These are phyloP conservation scores for Piprites chloris DNA, from an alignment of 2,113 vertebrate species.

Conservation along the genomic window DNA sequence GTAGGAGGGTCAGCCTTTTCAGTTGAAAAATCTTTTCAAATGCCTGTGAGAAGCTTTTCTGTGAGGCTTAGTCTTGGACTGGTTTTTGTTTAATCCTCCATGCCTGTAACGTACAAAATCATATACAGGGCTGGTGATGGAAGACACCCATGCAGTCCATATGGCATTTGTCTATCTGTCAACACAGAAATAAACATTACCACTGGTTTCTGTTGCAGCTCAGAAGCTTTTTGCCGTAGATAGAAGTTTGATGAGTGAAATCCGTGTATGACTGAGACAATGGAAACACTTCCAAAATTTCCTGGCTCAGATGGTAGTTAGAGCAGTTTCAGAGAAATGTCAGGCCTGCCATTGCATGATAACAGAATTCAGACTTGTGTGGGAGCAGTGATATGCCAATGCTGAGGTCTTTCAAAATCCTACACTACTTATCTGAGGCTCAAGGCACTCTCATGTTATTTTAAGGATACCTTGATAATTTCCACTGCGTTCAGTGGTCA, in stretches of 20 bases:
- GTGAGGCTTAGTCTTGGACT: neutral
- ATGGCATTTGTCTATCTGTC: constrained; percentile 35
- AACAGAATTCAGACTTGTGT: constrained; percentile 6
- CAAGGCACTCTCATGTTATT: neutral
- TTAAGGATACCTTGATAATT: neutral
- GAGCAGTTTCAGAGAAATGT: constrained; percentile 24
- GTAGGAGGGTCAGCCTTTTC: neutral
- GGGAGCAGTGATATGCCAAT: neutral
- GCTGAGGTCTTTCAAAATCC: constrained; percentile 1
- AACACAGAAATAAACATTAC: constrained; percentile 20
- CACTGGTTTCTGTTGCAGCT: neutral
- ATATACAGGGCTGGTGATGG: neutral
- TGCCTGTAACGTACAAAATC: neutral
- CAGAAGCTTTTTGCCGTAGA: neutral
- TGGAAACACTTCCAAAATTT: constrained; percentile 24
- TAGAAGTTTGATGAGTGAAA: neutral
- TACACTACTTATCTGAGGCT: neutral
- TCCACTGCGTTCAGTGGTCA: neutral
- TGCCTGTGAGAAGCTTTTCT: neutral
- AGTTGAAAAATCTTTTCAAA: neutral
- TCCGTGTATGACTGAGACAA: neutral
- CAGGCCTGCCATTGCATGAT: neutral
- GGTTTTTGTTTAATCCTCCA: neutral
- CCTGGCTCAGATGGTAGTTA: neutral
- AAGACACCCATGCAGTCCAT: constrained; percentile 22